These are phyloP conservation scores for Menidia beryllina DNA, from an alignment of 2,113 vertebrate species.

Conservation along the genomic window DNA sequence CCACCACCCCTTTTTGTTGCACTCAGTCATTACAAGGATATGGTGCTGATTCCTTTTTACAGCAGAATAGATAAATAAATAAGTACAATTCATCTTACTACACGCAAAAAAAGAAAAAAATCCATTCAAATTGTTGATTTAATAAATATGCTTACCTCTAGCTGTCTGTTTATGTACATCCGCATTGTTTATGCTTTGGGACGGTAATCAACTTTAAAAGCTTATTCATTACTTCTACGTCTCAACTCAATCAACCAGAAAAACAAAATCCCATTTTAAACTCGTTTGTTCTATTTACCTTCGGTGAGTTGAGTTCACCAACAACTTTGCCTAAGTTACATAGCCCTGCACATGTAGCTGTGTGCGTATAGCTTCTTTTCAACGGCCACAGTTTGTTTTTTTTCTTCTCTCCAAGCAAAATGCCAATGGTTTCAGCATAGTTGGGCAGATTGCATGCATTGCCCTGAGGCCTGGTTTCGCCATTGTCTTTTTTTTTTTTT, in stretches of 20 bases:
- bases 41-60: conserved; percentile 80
- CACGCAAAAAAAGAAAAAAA: conserved; percentile 73
- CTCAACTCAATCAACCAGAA: conserved; percentile 52
- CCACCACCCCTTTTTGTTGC: conserved; percentile 69
- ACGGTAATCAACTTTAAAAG: conserved; percentile 76
- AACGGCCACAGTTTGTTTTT: conserved; percentile 55
- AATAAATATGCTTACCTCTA: conserved; percentile 82
- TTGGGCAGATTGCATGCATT: conserved; percentile 77
- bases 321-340: conserved; percentile 53
- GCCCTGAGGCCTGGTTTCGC: conserved; percentile 61
- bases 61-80: conserved; percentile 81
- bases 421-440: conserved; percentile 50
- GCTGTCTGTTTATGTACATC: conserved; percentile 79
- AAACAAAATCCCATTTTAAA: conserved; percentile 50
- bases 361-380: conserved; percentile 48
- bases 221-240: conserved; percentile 70
- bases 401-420: conserved; percentile 32
- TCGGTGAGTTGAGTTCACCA: conserved; percentile 47
- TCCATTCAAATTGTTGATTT: conserved; percentile 78
- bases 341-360: conserved; percentile 57
- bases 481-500: conserved; percentile 37
- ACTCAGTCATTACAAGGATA: conserved; percentile 80
- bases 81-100: conserved; percentile 81
- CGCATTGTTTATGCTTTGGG: conserved; percentile 78
- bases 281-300: conserved; percentile 51